A percentile compares a stretch with the other conserved stretches of the same genome.
Evolutionary conservation across 2,888 invertebrate genomes (phyloP).

Genomic region (Zeuzera pyrina): DNA sequence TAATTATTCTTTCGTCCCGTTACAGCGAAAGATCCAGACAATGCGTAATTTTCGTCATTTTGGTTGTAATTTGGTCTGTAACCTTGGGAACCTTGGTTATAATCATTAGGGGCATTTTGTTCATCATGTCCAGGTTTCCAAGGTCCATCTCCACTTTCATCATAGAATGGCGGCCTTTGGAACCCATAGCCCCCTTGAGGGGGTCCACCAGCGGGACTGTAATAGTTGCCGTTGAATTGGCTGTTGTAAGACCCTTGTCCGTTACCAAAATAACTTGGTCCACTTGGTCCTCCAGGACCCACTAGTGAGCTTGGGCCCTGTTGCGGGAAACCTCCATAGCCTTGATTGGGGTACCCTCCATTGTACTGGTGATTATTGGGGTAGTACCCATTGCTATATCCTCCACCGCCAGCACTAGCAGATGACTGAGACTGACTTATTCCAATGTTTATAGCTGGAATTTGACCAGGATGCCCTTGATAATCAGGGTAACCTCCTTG

Average conservation of each 20-base stretch:
- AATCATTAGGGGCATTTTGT: not conserved
- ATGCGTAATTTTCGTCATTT: slow-evolving; percentile 8
- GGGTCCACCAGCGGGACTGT: slow-evolving; percentile 31
- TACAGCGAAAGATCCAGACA: slow-evolving; percentile 15
- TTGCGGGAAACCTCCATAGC: slow-evolving; percentile 16
- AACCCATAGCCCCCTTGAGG: slow-evolving; percentile 16
- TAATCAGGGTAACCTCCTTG: slow-evolving; percentile 16
- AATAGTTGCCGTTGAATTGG: slow-evolving; percentile 59
- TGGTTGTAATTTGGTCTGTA: slow-evolving; percentile 5
- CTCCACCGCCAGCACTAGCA: slow-evolving; percentile 44
- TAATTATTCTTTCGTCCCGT: slow-evolving; percentile 14
- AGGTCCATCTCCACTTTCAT: slow-evolving; percentile 21
- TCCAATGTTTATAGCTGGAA: slow-evolving; percentile 54
- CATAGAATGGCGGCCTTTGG: slow-evolving; percentile 31
- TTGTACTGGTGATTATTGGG: slow-evolving; percentile 44
- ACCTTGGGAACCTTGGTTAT: slow-evolving; percentile 7
- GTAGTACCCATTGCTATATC: slow-evolving; percentile 33
- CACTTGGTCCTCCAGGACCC: slow-evolving; percentile 21
- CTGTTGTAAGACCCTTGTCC: slow-evolving; percentile 34
- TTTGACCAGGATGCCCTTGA: slow-evolving; percentile 26
- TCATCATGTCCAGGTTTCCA: not conserved
- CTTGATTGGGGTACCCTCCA: slow-evolving; percentile 19
- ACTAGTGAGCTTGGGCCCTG: slow-evolving; percentile 17
- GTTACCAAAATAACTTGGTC: slow-evolving; percentile 38
- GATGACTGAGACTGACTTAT: slow-evolving; percentile 62